Evolutionary conservation across 2,797 vertebrate genomes (phyloP).

Genomic region (Glossophaga mutica): DNA sequence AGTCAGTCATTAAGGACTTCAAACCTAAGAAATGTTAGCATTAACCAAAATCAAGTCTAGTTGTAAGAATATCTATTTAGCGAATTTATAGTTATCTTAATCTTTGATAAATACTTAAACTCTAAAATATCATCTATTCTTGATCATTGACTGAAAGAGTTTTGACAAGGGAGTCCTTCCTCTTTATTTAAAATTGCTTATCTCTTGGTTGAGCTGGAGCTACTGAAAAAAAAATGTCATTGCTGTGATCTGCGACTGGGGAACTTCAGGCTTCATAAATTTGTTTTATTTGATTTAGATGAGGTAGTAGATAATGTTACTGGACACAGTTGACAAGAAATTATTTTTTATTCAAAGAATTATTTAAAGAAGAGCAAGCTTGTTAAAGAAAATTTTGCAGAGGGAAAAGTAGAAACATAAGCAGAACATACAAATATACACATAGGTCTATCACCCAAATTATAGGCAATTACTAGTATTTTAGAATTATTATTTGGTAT

Average conservation of each 20-base stretch:
- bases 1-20: neutral
- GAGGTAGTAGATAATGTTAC: constrained; percentile 10
- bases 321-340: constrained; percentile 35
- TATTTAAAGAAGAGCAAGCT: constrained; percentile 5
- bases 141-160: neutral
- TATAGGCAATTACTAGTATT: neutral
- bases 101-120: constrained; percentile 35
- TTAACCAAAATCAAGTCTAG: neutral
- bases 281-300: constrained; percentile 56
- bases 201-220: neutral
- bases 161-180: neutral
- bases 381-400: neutral
- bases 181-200: constrained; percentile 24
- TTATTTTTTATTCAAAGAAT: constrained; percentile 43
- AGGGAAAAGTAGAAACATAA: neutral
- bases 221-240: neutral
- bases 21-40: neutral
- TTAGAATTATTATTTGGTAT: neutral
- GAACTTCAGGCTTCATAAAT: constrained; percentile 41
- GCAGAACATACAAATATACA: neutral
- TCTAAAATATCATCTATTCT: neutral
- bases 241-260: constrained; percentile 13
- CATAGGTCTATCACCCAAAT: neutral
- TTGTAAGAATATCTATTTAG: neutral
- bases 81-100: constrained; percentile 1